Base-by-base conservation (phyloP, 2,888 invertebrate species). In the Sipha maydis region DNA sequence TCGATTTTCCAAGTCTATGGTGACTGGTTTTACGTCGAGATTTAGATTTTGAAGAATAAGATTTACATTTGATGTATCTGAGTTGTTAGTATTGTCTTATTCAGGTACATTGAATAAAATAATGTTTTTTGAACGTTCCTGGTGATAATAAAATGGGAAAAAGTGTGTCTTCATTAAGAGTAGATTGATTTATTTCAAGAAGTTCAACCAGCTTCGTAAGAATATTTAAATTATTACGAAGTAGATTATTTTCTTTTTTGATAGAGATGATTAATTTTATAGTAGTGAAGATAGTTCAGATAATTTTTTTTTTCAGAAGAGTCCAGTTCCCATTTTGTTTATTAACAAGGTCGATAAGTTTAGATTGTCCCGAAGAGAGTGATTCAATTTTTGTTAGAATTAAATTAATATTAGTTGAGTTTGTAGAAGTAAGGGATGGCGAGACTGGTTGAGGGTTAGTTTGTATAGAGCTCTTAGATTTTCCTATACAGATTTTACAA, bases 41-140 rank as follows among this genome's bases (percentile, higher is more conserved):
- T 54, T 31, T 11, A 56, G 31, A 19, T 25, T 78, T 54, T 78
- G 28, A 78, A 78, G 19, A 21, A 78, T 56, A 21, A 17, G 54
- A 78, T 78, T 78, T 56, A 19, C 9, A 54, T 54, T 78, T 78
- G 56, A 78, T 28, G 9, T 56, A 9, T 78, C 56, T 1, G 28
- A 77, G 4, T 54, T 77, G 28, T 54, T 77, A n/a, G n/a, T 28
- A 28, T 48, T 17, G 19, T 17, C 8, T 54, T 8, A 17, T 77
- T 77, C 28, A 28, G 77, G 48, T 28, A 77, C 48, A 77, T 48
- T 77, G 7, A 77, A 77, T 77, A 54, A 48, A 77, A 77, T 77
- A 38, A 77, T 77, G 19, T 77, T 77, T 77, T 77, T 54, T n/a
- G 28, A 54, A 48, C 77, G 77, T 9, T n/a, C 28, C 28, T 54